Evolutionary conservation across 2,888 invertebrate genomes (phyloP).

Genomic region (Acronicta alni): DNA sequence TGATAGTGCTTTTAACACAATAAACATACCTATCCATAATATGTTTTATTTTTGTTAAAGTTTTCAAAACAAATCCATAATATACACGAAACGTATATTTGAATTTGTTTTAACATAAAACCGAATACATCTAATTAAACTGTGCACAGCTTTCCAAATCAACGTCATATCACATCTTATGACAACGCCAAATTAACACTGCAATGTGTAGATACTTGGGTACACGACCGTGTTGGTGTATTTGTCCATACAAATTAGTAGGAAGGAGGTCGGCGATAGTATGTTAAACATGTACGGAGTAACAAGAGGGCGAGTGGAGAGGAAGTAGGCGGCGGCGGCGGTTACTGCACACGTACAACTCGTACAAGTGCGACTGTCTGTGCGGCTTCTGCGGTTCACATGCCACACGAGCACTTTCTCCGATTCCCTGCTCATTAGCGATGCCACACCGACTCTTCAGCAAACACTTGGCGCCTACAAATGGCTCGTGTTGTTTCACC

Average conservation of each 20-base stretch:
- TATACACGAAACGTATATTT: not conserved
- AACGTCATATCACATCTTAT: constrained; percentile 16
- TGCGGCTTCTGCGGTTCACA: constrained; percentile 69
- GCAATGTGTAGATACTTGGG: constrained; percentile 11
- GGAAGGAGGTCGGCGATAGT: constrained; percentile 58
- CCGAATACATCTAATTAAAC: constrained; percentile 10
- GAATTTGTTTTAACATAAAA: constrained; percentile 4
- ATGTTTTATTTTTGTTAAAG: not conserved
- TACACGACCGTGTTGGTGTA: constrained; percentile 25
- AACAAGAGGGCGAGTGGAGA: constrained; percentile 58
- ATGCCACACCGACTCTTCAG: constrained; percentile 79
- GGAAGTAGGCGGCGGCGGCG: constrained; percentile 41
- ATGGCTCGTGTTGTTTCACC: constrained; percentile 72
- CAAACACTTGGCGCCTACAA: constrained; percentile 82
- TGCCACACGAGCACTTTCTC: constrained; percentile 74
- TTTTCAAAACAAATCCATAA: not conserved
- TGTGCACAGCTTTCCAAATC: constrained; percentile 38
- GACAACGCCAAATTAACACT: constrained; percentile 24
- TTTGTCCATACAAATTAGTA: constrained; percentile 53
- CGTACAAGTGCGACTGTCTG: constrained; percentile 56
- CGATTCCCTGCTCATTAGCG: constrained; percentile 81
- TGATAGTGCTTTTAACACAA: constrained; percentile 11
- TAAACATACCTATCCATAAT: not conserved
- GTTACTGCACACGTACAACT: constrained; percentile 44
- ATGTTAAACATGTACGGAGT: constrained; percentile 56